Percentiles rank a stretch among this genome's conserved stretches.
These are phyloP conservation scores for Malachius bipustulatus DNA, from an alignment of 2,888 invertebrate species.

Conservation along the genomic window DNA sequence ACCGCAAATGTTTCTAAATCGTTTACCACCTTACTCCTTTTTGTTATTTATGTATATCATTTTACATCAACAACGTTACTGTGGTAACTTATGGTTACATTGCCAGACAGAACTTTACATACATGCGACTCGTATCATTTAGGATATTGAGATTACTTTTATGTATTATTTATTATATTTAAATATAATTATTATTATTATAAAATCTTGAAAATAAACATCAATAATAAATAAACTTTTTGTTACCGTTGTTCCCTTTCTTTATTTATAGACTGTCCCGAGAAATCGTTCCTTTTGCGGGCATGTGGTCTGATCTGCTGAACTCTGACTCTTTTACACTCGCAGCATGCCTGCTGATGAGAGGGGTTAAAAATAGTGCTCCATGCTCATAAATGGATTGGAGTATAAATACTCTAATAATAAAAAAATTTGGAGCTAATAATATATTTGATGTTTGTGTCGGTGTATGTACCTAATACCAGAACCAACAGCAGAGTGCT, in stretches of 20 bases:
- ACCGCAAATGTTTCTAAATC: constrained; percentile 94
- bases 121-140: neutral
- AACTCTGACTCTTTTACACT: too few relatives aligned
- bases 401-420: too few relatives aligned
- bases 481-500: too few relatives aligned
- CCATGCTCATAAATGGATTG: too few relatives aligned
- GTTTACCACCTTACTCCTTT: neutral
- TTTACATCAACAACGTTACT: constrained; percentile 27
- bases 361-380: too few relatives aligned
- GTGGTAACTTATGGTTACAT: constrained; percentile 30
- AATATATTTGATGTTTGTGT: too few relatives aligned
- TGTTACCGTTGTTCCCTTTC: constrained; percentile 1
- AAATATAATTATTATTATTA: constrained; percentile 1
- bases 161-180: neutral
- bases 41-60: constrained; percentile 17
- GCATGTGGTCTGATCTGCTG: too few relatives aligned
- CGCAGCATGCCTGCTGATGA: too few relatives aligned
- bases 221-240: constrained; percentile 1
- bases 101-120: constrained; percentile 20
- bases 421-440: too few relatives aligned
- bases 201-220: neutral
- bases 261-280: too few relatives aligned
- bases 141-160: constrained; percentile 1
- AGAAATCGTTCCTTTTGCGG: too few relatives aligned
- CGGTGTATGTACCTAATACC: too few relatives aligned